Evolutionary conservation across 2,113 vertebrate genomes (phyloP), one percentile per base, ranked within the genome.

Genomic region (Microtus montanus): DNA sequence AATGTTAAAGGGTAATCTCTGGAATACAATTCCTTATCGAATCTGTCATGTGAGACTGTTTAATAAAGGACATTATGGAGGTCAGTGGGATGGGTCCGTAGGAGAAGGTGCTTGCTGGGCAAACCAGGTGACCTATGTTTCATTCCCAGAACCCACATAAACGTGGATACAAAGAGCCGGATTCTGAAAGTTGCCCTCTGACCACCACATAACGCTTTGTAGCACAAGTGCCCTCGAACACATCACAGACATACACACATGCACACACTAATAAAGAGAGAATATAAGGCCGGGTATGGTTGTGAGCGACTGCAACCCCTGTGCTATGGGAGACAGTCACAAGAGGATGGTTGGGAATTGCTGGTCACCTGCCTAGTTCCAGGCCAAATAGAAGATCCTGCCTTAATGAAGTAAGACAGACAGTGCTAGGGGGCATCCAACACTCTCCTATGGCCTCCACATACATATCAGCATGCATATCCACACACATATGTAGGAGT

Each of bases 21-120:
- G 28, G 35, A 94, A 87, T 61, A 90, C 10, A 96, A 87, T 74
- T 90, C 33, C 70, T 41, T 70, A 84, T 70, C 28, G 88, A 92
- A 84, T 75, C 26, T 87, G 24, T 93, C 24, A 89, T 33, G 15
- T 87, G 26, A 92, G 49, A 92, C 92, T 38, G 19, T 82, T 86
- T 38, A 68, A 89, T 74, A 85, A 52, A 77, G 87, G 87, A 82
- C 74, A 30, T 64, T 44, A 64, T 4, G 17, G 11, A 19, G 58
- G 28, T 13, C 80, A 83, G 7, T 30, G 24, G 54, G 54, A 15
- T 63, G n/a, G n/a, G 19, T 63, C 24, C 61, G 0, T 12, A 63
- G n/a, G n/a, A 9, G 28, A 83, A 63, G 19, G 20, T 61, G 22
- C 35, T 82, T 30, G 24, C 7, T 28, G 24, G 63, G n/a, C 58